Percentiles rank a stretch among this genome's conserved stretches.
phyloP scores from a whole-genome alignment of 2,797 vertebrate genomes.

The Danio aesculapii region DNA sequence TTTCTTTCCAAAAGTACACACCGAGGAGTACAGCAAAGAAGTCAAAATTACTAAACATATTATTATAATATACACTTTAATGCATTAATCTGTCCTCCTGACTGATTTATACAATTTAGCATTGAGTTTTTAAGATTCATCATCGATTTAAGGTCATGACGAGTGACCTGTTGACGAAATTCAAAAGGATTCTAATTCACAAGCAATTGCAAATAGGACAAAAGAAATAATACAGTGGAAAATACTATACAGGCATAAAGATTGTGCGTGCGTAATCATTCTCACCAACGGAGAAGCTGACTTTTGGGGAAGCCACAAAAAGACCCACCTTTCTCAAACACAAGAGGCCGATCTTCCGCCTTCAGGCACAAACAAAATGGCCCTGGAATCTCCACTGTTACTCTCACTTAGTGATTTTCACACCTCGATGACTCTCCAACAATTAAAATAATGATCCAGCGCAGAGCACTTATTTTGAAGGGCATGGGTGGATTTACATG shows the following conservation, averaged over 20 bases:
- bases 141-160: not conserved
- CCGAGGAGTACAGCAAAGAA: no score
- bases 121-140: constrained; percentile 6
- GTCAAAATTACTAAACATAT: no score
- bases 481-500: constrained; percentile 78
- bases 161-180: not conserved
- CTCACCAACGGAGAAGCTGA: constrained; percentile 58
- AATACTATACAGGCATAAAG: constrained; percentile 35
- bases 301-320: constrained; percentile 59
- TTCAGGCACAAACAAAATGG: constrained; percentile 88
- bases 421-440: constrained; percentile 84
- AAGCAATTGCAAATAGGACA: constrained; percentile 62
- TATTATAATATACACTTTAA: not conserved
- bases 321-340: constrained; percentile 70
- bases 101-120: not conserved
- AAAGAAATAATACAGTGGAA: constrained; percentile 57
- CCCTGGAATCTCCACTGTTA: constrained; percentile 81
- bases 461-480: constrained; percentile 80
- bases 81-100: not conserved
- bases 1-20: no score
- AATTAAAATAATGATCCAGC: constrained; percentile 87
- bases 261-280: constrained; percentile 33
- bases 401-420: constrained; percentile 83
- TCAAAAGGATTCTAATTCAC: constrained; percentile 59
- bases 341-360: constrained; percentile 82